phyloP scores from a whole-genome alignment of 2,888 invertebrate species.

The Pollenia angustigena region DNA sequence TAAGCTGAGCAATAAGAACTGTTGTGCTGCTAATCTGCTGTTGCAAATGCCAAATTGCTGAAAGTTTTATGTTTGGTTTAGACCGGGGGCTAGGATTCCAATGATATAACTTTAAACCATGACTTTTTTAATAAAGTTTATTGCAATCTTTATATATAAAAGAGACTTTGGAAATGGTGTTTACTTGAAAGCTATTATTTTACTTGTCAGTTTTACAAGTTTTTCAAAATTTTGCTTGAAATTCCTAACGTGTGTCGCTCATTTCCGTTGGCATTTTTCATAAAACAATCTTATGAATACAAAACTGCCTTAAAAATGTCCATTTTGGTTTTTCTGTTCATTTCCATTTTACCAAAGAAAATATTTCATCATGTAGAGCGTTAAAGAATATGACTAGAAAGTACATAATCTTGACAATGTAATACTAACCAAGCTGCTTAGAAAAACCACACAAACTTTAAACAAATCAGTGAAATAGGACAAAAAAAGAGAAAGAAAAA shows the following conservation, averaged over 20 bases:
- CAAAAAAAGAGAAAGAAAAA: constrained; percentile 37
- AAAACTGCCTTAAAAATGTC: constrained; percentile 69
- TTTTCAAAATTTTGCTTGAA: constrained; percentile 42
- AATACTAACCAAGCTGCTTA: constrained; percentile 41
- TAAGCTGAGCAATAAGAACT: too few species aligned
- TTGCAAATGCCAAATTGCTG: too few species aligned
- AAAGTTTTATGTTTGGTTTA: too few species aligned
- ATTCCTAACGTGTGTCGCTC: constrained; percentile 75
- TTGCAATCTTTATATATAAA: too few species aligned
- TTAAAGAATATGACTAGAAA: constrained; percentile 59
- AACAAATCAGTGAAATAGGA: constrained; percentile 35
- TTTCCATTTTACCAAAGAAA: constrained; percentile 42
- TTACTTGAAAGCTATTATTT: constrained; percentile 38
- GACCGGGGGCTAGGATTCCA: too few species aligned
- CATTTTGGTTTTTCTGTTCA: constrained; percentile 34
- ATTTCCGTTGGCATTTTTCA: constrained; percentile 76
- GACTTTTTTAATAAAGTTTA: too few species aligned
- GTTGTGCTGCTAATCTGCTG: too few species aligned
- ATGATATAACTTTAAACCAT: too few species aligned
- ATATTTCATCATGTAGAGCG: constrained; percentile 50
- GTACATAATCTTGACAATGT: constrained; percentile 61
- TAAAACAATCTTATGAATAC: constrained; percentile 73
- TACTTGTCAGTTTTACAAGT: constrained; percentile 34
- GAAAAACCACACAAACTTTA: constrained; percentile 35
- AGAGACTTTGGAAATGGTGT: constrained; percentile 40